phyloP scores from a whole-genome alignment of 2,113 vertebrate species.

The Cyprinus carpio region DNA sequence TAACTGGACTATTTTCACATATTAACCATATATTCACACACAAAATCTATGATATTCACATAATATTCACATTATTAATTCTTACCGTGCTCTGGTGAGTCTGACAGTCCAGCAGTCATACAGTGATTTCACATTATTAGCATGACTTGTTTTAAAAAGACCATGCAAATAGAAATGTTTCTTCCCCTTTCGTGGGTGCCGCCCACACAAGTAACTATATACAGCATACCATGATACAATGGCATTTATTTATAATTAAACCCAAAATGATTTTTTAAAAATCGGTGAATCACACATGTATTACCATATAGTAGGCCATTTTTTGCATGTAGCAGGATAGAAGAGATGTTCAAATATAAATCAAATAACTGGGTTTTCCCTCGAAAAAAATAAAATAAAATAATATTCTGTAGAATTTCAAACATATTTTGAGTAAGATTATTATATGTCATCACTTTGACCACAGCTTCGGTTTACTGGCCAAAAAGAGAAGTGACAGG shows the following conservation, averaged over 20 bases:
- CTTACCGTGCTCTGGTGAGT: no score
- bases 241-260: not conserved
- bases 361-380: not conserved
- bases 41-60: not conserved
- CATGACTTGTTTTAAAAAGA: not conserved
- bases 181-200: not conserved
- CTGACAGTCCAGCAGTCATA: not conserved
- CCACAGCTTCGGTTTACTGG: not conserved
- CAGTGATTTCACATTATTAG: not conserved
- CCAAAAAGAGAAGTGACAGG: no score
- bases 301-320: not conserved
- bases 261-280: not conserved
- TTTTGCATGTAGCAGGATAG: not conserved
- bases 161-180: no score
- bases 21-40: not conserved
- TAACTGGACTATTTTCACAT: not conserved
- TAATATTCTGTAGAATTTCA: no score
- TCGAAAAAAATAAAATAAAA: no score
- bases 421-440: no score
- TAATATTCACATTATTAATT: not conserved
- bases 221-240: not conserved
- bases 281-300: not conserved
- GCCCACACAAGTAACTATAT: not conserved
- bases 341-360: not conserved
- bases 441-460: no score